Conservation (phyloP, 2,888 invertebrate genomes). For the Plagodis pulveraria region DNA sequence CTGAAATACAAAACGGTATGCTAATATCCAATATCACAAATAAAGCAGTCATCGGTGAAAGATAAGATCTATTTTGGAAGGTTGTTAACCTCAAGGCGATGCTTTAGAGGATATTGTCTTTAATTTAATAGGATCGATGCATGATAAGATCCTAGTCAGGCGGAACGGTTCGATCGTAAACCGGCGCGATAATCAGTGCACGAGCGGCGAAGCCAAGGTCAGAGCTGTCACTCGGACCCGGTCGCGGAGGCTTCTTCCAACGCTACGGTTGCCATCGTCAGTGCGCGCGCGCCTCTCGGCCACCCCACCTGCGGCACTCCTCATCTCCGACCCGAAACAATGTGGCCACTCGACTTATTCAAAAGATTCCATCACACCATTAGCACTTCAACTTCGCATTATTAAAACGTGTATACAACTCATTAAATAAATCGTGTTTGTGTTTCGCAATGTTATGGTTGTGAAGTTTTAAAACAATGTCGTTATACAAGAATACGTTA, state of each 20-base stretch:
- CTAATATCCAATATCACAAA: constrained; percentile 8
- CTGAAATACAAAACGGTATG: constrained; percentile 31
- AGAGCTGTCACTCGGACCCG: constrained; percentile 61
- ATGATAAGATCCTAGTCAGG: constrained; percentile 46
- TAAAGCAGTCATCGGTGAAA: constrained; percentile 16
- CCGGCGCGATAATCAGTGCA: constrained; percentile 49
- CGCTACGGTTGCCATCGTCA: constrained; percentile 46
- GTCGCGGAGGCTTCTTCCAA: constrained; percentile 52
- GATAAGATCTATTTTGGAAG: constrained; percentile 9
- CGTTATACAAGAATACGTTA: constrained; percentile 56
- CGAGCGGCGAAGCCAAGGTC: constrained; percentile 62
- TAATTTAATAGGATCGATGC: constrained; percentile 17
- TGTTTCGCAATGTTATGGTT: constrained; percentile 28
- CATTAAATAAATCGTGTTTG: constrained; percentile 12
- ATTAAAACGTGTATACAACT: constrained; percentile 11
- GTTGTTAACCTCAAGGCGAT: constrained; percentile 18
- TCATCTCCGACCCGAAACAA: constrained; percentile 27
- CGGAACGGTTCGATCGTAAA: constrained; percentile 40
- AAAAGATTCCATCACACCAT: constrained; percentile 30
- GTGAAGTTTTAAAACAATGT: constrained; percentile 29
- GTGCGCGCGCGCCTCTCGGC: constrained; percentile 52
- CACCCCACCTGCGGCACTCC: constrained; percentile 31
- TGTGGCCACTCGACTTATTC: constrained; percentile 21
- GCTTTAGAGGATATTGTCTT: neutral
- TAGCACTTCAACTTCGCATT: constrained; percentile 17